Evolutionary conservation across 2,113 vertebrate genomes (phyloP).

Genomic region (Seriola aureovittata): DNA sequence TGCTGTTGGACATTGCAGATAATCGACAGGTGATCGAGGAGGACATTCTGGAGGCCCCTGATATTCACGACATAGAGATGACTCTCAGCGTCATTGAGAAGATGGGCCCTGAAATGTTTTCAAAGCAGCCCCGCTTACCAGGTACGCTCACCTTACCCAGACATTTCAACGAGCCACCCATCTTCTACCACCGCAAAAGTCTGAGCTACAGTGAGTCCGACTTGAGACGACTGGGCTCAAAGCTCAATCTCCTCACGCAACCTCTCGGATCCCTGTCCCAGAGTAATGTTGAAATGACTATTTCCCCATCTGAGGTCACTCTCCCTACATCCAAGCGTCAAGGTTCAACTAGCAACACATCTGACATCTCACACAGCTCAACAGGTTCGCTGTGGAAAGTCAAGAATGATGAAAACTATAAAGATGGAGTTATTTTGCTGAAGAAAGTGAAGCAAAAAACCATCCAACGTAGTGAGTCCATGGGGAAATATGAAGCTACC

Average conservation of each 20-base stretch:
- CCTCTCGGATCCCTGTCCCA: constrained; percentile 81
- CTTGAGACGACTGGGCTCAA: constrained; percentile 85
- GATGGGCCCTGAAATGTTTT: constrained; percentile 80
- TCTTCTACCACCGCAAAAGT: constrained; percentile 88
- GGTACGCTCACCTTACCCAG: constrained; percentile 77
- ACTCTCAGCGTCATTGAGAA: constrained; percentile 76
- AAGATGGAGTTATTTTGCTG: constrained; percentile 68
- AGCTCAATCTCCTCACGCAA: constrained; percentile 85
- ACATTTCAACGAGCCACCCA: constrained; percentile 85
- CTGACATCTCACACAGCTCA: constrained; percentile 71
- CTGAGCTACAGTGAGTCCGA: constrained; percentile 96
- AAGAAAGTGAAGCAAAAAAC: constrained; percentile 74
- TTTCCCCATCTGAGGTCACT: neutral
- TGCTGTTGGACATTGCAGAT: constrained; percentile 91
- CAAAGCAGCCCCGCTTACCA: constrained; percentile 71
- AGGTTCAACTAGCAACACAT: constrained; percentile 55
- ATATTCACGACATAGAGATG: constrained; percentile 88
- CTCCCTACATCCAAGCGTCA: neutral
- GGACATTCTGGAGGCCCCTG: constrained; percentile 85
- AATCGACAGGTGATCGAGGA: constrained; percentile 91
- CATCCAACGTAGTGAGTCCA: constrained; percentile 85
- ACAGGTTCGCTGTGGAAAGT: constrained; percentile 86
- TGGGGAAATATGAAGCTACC: constrained; percentile 57
- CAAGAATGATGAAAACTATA: constrained; percentile 76
- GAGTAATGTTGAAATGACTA: constrained; percentile 57